Conservation (phyloP, 2,797 vertebrate genomes). For the Brotula barbata region DNA sequence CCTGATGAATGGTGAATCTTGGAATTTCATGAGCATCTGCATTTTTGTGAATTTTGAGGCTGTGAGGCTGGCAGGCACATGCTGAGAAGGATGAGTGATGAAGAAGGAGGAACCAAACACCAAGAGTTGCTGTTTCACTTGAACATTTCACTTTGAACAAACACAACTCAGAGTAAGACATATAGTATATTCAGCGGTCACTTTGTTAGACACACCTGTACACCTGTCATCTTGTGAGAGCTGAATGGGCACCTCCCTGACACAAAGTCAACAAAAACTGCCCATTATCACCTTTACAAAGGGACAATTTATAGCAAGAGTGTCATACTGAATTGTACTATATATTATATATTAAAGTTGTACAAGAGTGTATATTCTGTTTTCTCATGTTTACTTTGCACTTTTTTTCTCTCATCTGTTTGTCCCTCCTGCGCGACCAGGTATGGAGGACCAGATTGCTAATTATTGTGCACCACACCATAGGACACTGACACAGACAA, state of each 20-base stretch:
- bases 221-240: too few species aligned
- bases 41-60: constrained; percentile 54
- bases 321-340: neutral
- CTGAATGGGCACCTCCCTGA: too few species aligned
- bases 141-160: constrained; percentile 61
- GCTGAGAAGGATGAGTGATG: constrained; percentile 68
- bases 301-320: too few species aligned
- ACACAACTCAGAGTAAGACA: too few species aligned
- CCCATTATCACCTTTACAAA: too few species aligned
- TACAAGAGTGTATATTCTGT: neutral
- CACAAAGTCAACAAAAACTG: constrained; percentile 5
- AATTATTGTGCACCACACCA: constrained; percentile 15
- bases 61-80: constrained; percentile 52
- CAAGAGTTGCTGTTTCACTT: constrained; percentile 64
- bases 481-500: constrained; percentile 13
- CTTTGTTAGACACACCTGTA: too few species aligned
- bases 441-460: constrained; percentile 49
- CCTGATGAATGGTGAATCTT: constrained; percentile 47
- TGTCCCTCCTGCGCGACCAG: constrained; percentile 28
- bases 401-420: constrained; percentile 27
- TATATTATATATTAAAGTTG: too few species aligned
- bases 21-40: constrained; percentile 59
- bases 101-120: constrained; percentile 55
- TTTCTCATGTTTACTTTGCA: constrained; percentile 10
- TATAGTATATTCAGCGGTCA: too few species aligned